Evolutionary conservation across 2,888 invertebrate species (phyloP).

Genomic region (Oscheius sp.): DNA sequence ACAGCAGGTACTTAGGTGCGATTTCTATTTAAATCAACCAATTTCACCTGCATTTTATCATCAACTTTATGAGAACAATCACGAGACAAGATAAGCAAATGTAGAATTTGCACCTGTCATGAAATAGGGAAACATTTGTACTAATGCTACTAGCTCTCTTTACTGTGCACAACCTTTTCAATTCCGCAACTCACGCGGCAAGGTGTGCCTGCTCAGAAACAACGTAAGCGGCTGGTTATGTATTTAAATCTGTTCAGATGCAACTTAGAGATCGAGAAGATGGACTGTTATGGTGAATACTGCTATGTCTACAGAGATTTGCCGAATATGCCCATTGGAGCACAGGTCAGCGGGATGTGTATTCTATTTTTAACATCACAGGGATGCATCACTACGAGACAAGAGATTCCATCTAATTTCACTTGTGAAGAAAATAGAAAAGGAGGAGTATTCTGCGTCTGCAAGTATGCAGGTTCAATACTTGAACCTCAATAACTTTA

Average conservation of each 20-base stretch:
- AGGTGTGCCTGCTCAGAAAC: slow-evolving; percentile 7
- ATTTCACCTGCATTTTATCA: too few relatives aligned
- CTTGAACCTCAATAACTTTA: background rate
- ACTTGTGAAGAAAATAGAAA: slow-evolving; percentile 6
- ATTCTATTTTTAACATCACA: background rate
- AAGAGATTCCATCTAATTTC: slow-evolving; percentile 5
- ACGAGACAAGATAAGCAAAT: too few relatives aligned
- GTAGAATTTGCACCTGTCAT: too few relatives aligned
- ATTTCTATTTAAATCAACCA: too few relatives aligned
- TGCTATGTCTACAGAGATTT: slow-evolving; percentile 1
- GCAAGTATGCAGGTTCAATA: background rate
- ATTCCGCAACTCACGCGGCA: too few relatives aligned
- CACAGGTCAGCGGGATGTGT: background rate
- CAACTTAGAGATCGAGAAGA: background rate
- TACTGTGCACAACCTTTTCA: too few relatives aligned
- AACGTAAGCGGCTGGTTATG: slow-evolving; percentile 1
- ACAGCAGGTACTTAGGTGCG: too few relatives aligned
- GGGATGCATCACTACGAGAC: slow-evolving; percentile 15
- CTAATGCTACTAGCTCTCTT: too few relatives aligned
- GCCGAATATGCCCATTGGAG: background rate
- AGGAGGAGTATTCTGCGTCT: slow-evolving; percentile 9
- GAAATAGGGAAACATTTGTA: too few relatives aligned
- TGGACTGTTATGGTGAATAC: slow-evolving; percentile 12
- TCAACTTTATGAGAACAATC: too few relatives aligned
- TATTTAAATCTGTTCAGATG: background rate